These are phyloP conservation scores for Polydrusus cervinus DNA, from an alignment of 2,888 invertebrate genomes.

Conservation along the genomic window DNA sequence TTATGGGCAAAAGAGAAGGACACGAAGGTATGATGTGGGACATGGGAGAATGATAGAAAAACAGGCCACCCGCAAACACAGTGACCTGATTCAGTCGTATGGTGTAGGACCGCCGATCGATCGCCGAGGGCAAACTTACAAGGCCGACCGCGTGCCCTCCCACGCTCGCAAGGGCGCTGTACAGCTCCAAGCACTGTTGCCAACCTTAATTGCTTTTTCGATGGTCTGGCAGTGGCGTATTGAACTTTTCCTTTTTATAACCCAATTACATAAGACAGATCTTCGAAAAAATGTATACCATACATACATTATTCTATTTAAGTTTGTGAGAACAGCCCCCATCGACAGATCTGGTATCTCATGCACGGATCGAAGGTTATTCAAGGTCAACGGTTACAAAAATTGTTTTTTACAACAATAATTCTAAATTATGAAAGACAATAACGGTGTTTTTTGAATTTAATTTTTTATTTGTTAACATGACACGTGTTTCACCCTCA, in stretches of 20 bases:
- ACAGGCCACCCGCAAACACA: conserved; percentile 71
- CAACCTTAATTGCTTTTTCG: conserved; percentile 58
- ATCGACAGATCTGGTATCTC: too few relatives aligned
- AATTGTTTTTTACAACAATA: too few relatives aligned
- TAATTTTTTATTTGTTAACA: too few relatives aligned
- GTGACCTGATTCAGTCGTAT: conserved; percentile 70
- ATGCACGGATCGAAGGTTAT: too few relatives aligned
- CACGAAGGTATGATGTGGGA: conserved; percentile 42
- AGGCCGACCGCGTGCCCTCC: conserved; percentile 71
- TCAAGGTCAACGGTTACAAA: too few relatives aligned
- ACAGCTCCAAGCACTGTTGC: conserved; percentile 55
- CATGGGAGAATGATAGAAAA: conserved; percentile 59
- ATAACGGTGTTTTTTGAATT: too few relatives aligned
- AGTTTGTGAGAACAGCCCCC: too few relatives aligned
- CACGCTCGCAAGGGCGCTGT: conserved; percentile 68
- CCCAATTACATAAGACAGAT: neutral
- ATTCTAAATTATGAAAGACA: too few relatives aligned
- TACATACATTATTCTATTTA: too few relatives aligned
- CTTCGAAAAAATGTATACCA: too few relatives aligned
- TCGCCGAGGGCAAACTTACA: conserved; percentile 68
- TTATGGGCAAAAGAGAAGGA: conserved; percentile 20
- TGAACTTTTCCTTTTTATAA: conserved; percentile 9
- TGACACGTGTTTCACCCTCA: too few relatives aligned
- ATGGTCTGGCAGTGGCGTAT: conserved; percentile 63
- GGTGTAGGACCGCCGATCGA: conserved; percentile 67